Base-by-base conservation (phyloP, 2,113 vertebrate genomes). In the Erythrolamprus reginae region DNA sequence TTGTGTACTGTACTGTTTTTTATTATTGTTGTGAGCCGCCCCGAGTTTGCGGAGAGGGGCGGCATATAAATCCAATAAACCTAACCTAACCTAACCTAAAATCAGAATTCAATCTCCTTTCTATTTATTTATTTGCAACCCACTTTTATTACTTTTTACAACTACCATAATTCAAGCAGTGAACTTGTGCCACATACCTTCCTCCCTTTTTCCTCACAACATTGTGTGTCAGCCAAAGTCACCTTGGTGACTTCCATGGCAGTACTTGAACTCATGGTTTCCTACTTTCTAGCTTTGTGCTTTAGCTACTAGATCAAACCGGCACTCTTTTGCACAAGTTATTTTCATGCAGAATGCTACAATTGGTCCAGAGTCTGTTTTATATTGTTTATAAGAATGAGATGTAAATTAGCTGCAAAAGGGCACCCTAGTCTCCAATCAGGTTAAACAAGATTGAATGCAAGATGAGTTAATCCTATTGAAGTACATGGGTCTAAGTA, bases 381-480 rank as follows among this genome's bases (percentile, higher is more conserved):
- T 89, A 38, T 88, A 38, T 88, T 50, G 77, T 89, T 52, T 51
- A 52, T 70, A 38, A 82, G 65, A 42, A 38, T 53, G 19, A 24
- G 33, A 4, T 85, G 48, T 61, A 86, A 90, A 77, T 86, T 70
- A 70, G 83, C 83, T n/a, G 70, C 10, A 90, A 28, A 28, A 90
- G n/a, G 47, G 45, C 47, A 45, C 52, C 48, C 33, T 53, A 5
- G 24, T 70, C n/a, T 26, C 61, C 33, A 52, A 52, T 45, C 84
- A 42, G 38, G 89, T 77, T 53, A 86, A 77, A 90, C 26, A 65
- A 90, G 33, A 70, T 13, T 51, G 24, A 90, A 86, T 70, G 7
- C n/a, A 86, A 86, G 52, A 84, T 45, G 38, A 77, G 77, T 86
- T 90, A 90, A 90, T 86, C 89, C 9, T 86, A 33, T 47, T 86